Evolutionary conservation across 1,140 invertebrate species (phyloP), one percentile per base, ranked within the genome.

Genomic region (Drosophila elegans): DNA sequence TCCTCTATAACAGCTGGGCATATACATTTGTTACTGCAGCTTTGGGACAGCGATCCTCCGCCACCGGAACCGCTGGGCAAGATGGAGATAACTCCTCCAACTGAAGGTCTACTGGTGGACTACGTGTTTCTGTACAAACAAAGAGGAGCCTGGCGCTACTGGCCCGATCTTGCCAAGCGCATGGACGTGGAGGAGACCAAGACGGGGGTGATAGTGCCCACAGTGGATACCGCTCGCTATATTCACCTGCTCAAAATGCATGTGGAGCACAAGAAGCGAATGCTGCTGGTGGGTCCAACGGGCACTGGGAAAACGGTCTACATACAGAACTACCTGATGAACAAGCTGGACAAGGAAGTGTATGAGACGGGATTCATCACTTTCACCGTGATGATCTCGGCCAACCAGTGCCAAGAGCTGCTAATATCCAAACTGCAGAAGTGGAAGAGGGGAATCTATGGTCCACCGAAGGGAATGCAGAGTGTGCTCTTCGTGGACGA

Each of bases 271-370:
- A 93, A 94, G 51, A 94, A 95, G 63, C 95, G 96, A 7, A 93
- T 97, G 74, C 92, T 99, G 10, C 91, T 99, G 25, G 96, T 97
- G 12, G 98, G 98, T 1, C 96, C 97, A 2, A 98, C 98, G 7
- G 98, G 98, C 16, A 98, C 98, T 0, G 98, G 98, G 0, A 99
- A 99, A 93, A 98, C 95, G 75, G 96, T 96, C 75, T 98, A 98
- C 82, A 94, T 98, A 9, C 96, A 97, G 93, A 96, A 98, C 86
- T 95, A 96, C 83, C 93, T 98, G 66, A 96, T 97, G 94, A 96
- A 96, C 84, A 95, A 95, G 77, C 91, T 98, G 13, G 93, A 95
- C 71, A 94, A 96, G 72, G 94, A 97, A 2, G 91, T 94, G 42
- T 98, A 95, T 85, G 95, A 96, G 49, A 95, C 97, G 1, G 95